phyloP scores from a whole-genome alignment of 2,888 invertebrate species.

The Geophilus truncorum region DNA sequence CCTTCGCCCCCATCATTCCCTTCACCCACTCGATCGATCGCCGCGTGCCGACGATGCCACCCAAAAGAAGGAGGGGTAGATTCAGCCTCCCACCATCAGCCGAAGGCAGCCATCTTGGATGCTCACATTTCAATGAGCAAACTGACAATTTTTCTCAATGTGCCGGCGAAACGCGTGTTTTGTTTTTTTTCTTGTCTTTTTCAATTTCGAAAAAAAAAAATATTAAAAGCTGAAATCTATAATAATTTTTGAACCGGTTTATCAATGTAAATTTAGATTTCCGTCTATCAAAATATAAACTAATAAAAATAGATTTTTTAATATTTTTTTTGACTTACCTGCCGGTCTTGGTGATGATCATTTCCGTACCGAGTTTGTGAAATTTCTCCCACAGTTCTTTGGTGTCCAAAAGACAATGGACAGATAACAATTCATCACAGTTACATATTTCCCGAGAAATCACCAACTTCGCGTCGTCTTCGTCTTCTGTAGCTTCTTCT shows the following conservation, averaged over 20 bases:
- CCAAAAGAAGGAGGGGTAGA: constrained; percentile 8
- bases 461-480: not conserved
- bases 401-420: constrained; percentile 53
- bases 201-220: not conserved
- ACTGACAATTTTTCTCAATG: not conserved
- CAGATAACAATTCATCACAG: constrained; percentile 41
- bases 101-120: not conserved
- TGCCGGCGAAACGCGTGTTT: too few relatives aligned
- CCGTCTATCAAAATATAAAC: not conserved
- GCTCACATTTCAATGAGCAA: not conserved
- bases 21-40: constrained; percentile 27
- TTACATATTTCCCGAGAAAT: constrained; percentile 38
- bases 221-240: not conserved
- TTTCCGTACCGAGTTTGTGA: constrained; percentile 55
- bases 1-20: constrained; percentile 12
- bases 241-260: too few relatives aligned
- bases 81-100: not conserved
- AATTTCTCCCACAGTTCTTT: constrained; percentile 45
- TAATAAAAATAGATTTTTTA: not conserved
- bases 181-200: not conserved
- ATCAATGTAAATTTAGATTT: not conserved
- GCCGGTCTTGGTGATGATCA: constrained; percentile 98
- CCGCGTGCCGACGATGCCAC: constrained; percentile 27
- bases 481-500: not conserved
- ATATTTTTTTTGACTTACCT: too few relatives aligned